phyloP scores from a whole-genome alignment of 2,113 vertebrate genomes.

The Neogobius melanostomus region DNA sequence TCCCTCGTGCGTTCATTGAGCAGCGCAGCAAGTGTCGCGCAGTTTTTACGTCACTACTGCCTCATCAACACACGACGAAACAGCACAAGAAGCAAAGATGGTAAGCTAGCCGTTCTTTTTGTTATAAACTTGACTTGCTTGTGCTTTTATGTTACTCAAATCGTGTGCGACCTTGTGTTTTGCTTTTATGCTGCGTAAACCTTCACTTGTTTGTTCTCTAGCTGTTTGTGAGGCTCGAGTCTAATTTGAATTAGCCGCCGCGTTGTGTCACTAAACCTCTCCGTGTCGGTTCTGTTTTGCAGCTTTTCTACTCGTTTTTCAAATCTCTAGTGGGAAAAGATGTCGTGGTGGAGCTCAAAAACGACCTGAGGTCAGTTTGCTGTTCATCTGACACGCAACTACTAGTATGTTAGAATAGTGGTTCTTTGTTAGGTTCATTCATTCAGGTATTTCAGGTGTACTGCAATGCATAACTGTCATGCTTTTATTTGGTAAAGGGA shows the following conservation, averaged over 20 bases:
- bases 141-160: not conserved
- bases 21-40: not conserved
- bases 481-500: no score
- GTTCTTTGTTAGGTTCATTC: not conserved
- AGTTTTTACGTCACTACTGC: not conserved
- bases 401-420: not conserved
- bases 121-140: not conserved
- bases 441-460: not conserved
- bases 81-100: slow-evolving; percentile 43
- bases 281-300: slow-evolving; percentile 29
- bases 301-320: slow-evolving; percentile 96
- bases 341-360: slow-evolving; percentile 92
- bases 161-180: accelerated
- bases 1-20: slow-evolving; percentile 25
- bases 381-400: not conserved
- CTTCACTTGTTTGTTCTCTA: not conserved
- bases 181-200: accelerated
- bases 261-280: slow-evolving; percentile 28
- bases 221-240: accelerated
- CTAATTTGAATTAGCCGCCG: slow-evolving; percentile 19
- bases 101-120: slow-evolving; percentile 26
- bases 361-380: slow-evolving; percentile 84
- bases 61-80: slow-evolving; percentile 49
- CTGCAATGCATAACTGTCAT: no score
- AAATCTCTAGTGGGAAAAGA: slow-evolving; percentile 94